Conservation (phyloP, 2,113 vertebrate species). For the Electrona antarctica region DNA sequence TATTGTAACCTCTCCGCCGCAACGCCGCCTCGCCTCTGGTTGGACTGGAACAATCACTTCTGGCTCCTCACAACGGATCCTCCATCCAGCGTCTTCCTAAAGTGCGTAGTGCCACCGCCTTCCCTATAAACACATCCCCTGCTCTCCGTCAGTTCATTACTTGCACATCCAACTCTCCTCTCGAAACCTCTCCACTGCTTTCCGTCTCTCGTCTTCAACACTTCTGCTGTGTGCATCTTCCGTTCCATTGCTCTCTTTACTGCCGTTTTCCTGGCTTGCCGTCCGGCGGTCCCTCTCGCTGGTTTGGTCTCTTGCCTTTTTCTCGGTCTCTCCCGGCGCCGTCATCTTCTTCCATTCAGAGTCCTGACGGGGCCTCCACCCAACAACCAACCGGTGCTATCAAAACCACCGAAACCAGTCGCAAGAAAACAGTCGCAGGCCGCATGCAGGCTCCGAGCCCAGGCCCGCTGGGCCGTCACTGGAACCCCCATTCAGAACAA, state of each 20-base stretch:
- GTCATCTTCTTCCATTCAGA: conserved; percentile 71
- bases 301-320: no score
- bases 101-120: no score
- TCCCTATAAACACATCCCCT: no score
- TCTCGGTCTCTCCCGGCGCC: neutral
- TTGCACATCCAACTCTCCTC: no score
- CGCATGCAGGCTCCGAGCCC: conserved; percentile 86
- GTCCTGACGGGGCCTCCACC: conserved; percentile 16
- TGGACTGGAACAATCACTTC: no score
- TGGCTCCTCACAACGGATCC: no score
- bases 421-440: conserved; percentile 86
- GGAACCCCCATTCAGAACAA: conserved; percentile 98
- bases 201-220: conserved; percentile 34
- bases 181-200: no score
- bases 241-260: conserved; percentile 15
- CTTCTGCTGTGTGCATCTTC: neutral
- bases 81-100: no score
- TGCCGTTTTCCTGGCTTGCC: conserved; percentile 17
- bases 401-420: neutral
- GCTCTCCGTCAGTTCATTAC: no score
- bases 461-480: conserved; percentile 91
- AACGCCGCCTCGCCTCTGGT: no score
- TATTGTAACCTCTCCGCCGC: no score
- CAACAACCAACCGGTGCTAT: neutral
- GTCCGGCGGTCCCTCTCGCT: no score